These are phyloP conservation scores for Sebastes trivittatus DNA, from an alignment of 2,797 vertebrate genomes.

Conservation along the genomic window DNA sequence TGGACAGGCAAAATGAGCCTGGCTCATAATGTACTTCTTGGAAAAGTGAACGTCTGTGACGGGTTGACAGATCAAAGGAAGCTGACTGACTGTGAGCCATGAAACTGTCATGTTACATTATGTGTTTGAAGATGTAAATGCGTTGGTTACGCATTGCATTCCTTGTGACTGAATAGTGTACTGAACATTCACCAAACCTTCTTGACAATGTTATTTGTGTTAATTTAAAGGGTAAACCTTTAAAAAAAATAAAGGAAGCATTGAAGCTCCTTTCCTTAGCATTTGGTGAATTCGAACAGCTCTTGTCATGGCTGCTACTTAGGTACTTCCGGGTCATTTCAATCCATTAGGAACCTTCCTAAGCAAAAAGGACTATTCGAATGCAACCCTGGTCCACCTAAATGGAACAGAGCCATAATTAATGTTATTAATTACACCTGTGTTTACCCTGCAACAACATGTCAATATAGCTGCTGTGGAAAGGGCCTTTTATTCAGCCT, in stretches of 20 bases:
- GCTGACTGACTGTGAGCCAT: neutral
- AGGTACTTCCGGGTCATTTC: too few relatives aligned
- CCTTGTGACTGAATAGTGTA: neutral
- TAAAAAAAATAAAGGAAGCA: too few relatives aligned
- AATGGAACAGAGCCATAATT: neutral
- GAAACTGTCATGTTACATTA: neutral
- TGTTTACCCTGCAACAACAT: neutral
- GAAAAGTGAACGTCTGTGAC: neutral
- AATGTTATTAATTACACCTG: neutral
- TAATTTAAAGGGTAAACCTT: neutral
- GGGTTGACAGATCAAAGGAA: neutral
- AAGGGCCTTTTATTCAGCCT: neutral
- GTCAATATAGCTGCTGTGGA: neutral
- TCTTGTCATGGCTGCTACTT: too few relatives aligned
- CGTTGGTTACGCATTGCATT: neutral
- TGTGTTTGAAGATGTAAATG: neutral
- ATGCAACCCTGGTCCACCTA: neutral
- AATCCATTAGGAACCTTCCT: too few relatives aligned
- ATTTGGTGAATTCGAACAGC: too few relatives aligned
- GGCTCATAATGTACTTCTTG: neutral
- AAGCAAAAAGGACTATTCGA: accelerated
- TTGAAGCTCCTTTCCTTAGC: too few relatives aligned
- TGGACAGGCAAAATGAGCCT: neutral
- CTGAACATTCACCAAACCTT: neutral
- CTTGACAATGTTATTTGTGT: neutral